These are phyloP conservation scores for Heterodera carotae DNA, from an alignment of 1,140 invertebrate species.

Conservation along the genomic window DNA sequence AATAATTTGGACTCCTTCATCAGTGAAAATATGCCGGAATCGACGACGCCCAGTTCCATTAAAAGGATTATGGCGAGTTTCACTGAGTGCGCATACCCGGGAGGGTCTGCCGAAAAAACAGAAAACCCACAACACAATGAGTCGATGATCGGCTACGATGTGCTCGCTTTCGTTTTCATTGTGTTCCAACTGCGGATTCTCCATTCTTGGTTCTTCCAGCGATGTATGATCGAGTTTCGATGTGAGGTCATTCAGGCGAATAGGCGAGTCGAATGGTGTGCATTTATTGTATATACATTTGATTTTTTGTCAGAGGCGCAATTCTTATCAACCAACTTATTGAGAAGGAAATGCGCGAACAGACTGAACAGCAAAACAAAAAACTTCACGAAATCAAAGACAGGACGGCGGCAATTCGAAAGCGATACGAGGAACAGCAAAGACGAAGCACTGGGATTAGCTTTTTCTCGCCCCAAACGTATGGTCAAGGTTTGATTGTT, in stretches of 20 bases:
- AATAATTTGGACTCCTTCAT: conserved; percentile 25
- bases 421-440: conserved; percentile 57
- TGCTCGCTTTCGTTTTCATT: conserved; percentile 57
- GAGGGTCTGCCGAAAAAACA: background rate
- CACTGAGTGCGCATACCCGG: conserved; percentile 1
- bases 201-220: conserved; percentile 64
- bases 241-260: conserved; percentile 63
- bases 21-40: conserved; percentile 7
- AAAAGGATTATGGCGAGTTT: background rate
- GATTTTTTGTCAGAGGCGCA: conserved; percentile 56
- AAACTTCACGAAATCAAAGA: conserved; percentile 61
- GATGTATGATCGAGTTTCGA: conserved; percentile 64
- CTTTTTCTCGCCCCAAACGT: conserved; percentile 56
- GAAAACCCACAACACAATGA: conserved; percentile 32
- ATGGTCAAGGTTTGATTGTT: conserved; percentile 56
- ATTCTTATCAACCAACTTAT: conserved; percentile 64
- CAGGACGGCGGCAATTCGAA: conserved; percentile 58
- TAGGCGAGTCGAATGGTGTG: conserved; percentile 38
- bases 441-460: conserved; percentile 33
- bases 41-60: conserved; percentile 12
- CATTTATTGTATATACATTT: background rate
- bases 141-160: conserved; percentile 61
- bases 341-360: conserved; percentile 65
- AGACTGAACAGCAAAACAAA: conserved; percentile 58
- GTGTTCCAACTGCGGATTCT: conserved; percentile 61